phyloP scores from a whole-genome alignment of 2,888 invertebrate genomes.

The Caenorhabditis macrosperma region DNA sequence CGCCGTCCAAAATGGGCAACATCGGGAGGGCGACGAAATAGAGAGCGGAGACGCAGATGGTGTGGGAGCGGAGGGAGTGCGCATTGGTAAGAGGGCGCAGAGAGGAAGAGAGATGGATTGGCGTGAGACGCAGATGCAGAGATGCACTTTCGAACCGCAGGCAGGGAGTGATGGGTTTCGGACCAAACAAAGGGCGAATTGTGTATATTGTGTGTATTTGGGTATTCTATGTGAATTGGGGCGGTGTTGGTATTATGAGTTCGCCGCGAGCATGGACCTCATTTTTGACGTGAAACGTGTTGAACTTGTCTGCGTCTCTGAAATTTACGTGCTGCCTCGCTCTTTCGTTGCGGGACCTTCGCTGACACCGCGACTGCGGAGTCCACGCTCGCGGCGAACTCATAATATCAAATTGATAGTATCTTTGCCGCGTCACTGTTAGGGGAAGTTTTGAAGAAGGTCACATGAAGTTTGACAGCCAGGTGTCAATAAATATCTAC shows the following conservation, averaged over 20 bases:
- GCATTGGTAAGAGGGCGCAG: neutral
- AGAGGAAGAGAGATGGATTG: neutral
- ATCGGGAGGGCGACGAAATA: neutral
- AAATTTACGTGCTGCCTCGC: too few species aligned
- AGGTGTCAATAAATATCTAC: too few species aligned
- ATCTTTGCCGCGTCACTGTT: too few species aligned
- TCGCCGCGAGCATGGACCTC: too few species aligned
- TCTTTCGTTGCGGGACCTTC: too few species aligned
- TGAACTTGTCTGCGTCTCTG: too few species aligned
- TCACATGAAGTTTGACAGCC: too few species aligned
- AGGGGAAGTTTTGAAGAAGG: neutral
- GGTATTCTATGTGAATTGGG: too few species aligned
- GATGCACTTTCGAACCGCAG: neutral
- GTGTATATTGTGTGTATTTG: neutral
- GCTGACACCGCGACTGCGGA: too few species aligned
- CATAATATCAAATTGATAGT: neutral
- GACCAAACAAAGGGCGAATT: neutral
- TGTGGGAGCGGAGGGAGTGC: neutral
- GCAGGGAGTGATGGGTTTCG: neutral
- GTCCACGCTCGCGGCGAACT: too few species aligned
- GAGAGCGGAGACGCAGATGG: neutral
- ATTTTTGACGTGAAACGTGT: too few species aligned
- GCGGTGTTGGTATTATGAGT: too few species aligned
- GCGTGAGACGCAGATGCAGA: neutral
- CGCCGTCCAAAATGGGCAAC: neutral